Percentiles rank a stretch among this genome's conserved stretches.
Conservation (phyloP, 2,797 vertebrate species). For the Pipistrellus nathusii region DNA sequence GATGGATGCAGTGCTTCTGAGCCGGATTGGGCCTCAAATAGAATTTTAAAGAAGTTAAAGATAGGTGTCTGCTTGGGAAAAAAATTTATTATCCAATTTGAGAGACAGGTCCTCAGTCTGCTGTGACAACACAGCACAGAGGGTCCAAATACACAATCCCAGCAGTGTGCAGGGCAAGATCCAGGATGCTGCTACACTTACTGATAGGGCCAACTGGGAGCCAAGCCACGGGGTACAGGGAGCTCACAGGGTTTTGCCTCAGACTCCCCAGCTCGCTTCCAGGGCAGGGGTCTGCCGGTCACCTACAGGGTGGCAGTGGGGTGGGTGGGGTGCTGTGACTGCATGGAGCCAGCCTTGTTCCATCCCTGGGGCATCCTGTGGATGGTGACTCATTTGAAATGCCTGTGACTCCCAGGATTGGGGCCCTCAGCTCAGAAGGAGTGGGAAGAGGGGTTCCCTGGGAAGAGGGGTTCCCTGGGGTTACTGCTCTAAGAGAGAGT, state of each 20-base stretch:
- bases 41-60: background rate
- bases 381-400: rapidly evolving
- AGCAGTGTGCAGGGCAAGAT: background rate
- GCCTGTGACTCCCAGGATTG: background rate
- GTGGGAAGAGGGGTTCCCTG: background rate
- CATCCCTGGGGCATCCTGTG: background rate
- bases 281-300: background rate
- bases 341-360: background rate
- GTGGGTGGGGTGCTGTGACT: background rate
- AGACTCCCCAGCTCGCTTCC: background rate
- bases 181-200: background rate
- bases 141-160: background rate
- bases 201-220: too few relatives aligned
- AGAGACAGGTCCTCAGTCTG: background rate
- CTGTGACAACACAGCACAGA: too few relatives aligned
- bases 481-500: background rate
- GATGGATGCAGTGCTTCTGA: too few relatives aligned
- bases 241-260: background rate
- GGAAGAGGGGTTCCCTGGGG: background rate
- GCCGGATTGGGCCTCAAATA: background rate
- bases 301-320: background rate
- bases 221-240: background rate
- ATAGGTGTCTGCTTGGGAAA: background rate
- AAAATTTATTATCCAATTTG: background rate
- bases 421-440: background rate